Evolutionary conservation across 2,797 vertebrate species (phyloP), one percentile per base, ranked within the genome.

Genomic region (Microhierax caerulescens): DNA sequence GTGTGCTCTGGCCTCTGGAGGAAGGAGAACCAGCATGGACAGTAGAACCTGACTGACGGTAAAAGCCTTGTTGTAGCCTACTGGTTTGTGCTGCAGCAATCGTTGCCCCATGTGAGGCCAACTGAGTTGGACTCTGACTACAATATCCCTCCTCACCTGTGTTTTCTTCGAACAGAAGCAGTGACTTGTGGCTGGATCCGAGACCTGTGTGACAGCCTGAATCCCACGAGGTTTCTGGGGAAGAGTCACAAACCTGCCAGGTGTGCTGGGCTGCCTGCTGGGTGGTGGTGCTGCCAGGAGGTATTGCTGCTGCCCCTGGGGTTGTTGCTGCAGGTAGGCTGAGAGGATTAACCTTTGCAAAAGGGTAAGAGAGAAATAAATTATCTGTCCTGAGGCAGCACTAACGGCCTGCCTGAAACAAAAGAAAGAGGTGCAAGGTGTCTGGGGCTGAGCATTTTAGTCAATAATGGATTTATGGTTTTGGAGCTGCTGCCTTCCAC

Each of bases 291-390:
- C 41, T 61, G 32, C 8, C 25, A 1, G 1, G 25, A 51, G 53
- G 30, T 17, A 7, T 4, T 0, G 1, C 37, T 83, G 72, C 39
- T 72, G 13, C 14, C 13, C 3, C 3, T 8, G 18, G 7, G 10
- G 13, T 2, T 82, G 48, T 6, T 72, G 11, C 23, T 53, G 51
- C 63, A 74, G 45, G 5, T 3, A n/a, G 30, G 16, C 51, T 77
- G 56, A 36, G 65, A 45, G 30, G 7, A 41, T 5, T n/a, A 36
- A 21, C 21, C 64, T 59, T n/a, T 69, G 68, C 36, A n/a, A 39
- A 88, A 91, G 22, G 24, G 20, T 20, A 10, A 61, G 50, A 28
- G 27, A 39, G 39, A 51, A 79, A 59, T 27, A 43, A 53, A 54
- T 5, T 23, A 3, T n/a, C 13, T n/a, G 5, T 28, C 56, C 10